Percentiles rank a stretch among this genome's conserved stretches.
Conservation (phyloP, 1,140 invertebrate species). For the Pemphigus obesinymphae region DNA sequence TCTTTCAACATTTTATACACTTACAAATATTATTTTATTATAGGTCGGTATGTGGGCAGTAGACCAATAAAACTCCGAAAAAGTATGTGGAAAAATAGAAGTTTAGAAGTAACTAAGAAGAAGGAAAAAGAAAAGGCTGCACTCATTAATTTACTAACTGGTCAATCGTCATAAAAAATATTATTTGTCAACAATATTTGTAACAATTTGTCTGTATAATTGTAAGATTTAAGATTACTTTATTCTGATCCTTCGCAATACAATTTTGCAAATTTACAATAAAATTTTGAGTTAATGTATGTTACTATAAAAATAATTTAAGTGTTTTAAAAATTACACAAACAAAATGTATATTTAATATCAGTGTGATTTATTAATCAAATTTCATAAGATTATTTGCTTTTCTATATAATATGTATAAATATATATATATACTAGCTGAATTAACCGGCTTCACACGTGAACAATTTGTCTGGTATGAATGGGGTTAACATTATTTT, state of each 20-base stretch:
- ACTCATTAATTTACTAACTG: conserved; percentile 66
- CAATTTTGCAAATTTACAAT: background rate
- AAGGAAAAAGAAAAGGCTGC: conserved; percentile 89
- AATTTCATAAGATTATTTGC: too few relatives aligned
- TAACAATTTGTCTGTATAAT: background rate
- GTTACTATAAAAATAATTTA: background rate
- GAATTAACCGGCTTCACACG: too few relatives aligned
- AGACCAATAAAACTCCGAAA: conserved; percentile 96
- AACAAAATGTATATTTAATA: background rate
- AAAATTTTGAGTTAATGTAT: background rate
- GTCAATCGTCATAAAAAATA: conserved; percentile 41
- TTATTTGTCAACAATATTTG: background rate
- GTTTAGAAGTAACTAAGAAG: conserved; percentile 87
- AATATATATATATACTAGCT: too few relatives aligned
- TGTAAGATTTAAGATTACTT: background rate
- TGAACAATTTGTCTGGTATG: too few relatives aligned
- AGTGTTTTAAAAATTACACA: background rate
- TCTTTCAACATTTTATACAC: background rate
- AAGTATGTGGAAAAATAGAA: conserved; percentile 91
- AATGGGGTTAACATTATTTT: too few relatives aligned
- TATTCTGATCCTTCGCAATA: background rate
- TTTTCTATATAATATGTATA: too few relatives aligned
- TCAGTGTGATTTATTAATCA: too few relatives aligned
- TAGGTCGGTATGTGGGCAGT: conserved; percentile 94
- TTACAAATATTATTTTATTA: conserved; percentile 45